These are phyloP conservation scores for Barypeithes pellucidus DNA, from an alignment of 2,888 invertebrate genomes.

Conservation along the genomic window DNA sequence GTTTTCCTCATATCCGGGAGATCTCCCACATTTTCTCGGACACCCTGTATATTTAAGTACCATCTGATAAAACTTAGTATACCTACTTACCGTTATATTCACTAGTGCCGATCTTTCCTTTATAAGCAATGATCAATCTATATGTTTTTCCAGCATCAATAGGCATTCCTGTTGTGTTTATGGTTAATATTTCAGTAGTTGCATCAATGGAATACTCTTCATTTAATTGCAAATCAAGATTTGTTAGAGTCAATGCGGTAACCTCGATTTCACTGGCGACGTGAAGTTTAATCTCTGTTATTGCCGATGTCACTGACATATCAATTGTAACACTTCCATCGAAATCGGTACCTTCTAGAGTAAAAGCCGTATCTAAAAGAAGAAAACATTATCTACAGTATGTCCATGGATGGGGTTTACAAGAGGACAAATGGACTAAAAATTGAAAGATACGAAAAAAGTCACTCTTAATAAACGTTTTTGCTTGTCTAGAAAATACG, in stretches of 20 bases:
- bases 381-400: no score
- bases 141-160: background rate
- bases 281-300: constrained; percentile 37
- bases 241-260: background rate
- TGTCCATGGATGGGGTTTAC: no score
- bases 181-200: constrained; percentile 43
- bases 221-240: background rate
- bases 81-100: no score
- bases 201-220: constrained; percentile 23
- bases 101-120: constrained; percentile 32
- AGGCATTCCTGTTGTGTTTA: background rate
- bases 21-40: no score
- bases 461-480: no score
- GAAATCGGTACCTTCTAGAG: constrained; percentile 22
- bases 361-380: constrained; percentile 31
- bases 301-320: constrained; percentile 20
- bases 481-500: no score
- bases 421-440: no score
- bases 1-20: no score
- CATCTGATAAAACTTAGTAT: no score
- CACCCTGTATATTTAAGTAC: no score
- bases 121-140: constrained; percentile 22
- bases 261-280: constrained; percentile 36
- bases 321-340: constrained; percentile 37
- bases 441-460: no score